Percentiles rank a stretch among this genome's conserved stretches.
phyloP scores from a whole-genome alignment of 1,140 invertebrate genomes.

The Leptopilina boulardi region DNA sequence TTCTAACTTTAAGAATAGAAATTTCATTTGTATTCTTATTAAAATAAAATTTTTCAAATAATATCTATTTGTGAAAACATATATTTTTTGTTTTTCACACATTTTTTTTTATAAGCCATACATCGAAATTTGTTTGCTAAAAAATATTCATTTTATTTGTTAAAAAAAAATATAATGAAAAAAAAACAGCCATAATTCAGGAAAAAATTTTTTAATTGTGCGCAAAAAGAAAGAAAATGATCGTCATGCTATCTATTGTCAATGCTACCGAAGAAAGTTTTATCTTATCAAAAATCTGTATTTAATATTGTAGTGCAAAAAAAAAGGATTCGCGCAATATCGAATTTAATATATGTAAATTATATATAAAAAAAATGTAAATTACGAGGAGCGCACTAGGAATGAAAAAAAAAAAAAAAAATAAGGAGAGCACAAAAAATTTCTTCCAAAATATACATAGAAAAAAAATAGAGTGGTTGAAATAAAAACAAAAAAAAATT shows the following conservation, averaged over 20 bases:
- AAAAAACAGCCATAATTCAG: background rate
- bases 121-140: background rate
- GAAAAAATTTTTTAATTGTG: background rate
- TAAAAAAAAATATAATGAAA: background rate
- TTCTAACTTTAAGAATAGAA: too few relatives aligned
- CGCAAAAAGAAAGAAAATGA: background rate
- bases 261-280: too few relatives aligned
- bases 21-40: too few relatives aligned
- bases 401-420: background rate
- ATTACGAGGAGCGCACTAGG: background rate
- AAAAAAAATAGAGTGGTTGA: constrained; percentile 35
- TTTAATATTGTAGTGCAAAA: background rate
- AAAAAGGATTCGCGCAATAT: background rate
- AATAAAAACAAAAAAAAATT: constrained; percentile 36
- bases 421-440: background rate
- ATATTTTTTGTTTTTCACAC: background rate
- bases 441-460: background rate
- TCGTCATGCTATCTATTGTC: too few relatives aligned
- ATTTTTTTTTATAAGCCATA: background rate
- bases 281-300: background rate
- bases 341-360: constrained; percentile 4
- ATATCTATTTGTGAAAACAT: too few relatives aligned
- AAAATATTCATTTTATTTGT: background rate
- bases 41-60: too few relatives aligned
- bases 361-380: constrained; percentile 16